Evolutionary conservation across 2,888 invertebrate species (phyloP), one percentile per base, ranked within the genome.

Genomic region (Drosophila pegasa): DNA sequence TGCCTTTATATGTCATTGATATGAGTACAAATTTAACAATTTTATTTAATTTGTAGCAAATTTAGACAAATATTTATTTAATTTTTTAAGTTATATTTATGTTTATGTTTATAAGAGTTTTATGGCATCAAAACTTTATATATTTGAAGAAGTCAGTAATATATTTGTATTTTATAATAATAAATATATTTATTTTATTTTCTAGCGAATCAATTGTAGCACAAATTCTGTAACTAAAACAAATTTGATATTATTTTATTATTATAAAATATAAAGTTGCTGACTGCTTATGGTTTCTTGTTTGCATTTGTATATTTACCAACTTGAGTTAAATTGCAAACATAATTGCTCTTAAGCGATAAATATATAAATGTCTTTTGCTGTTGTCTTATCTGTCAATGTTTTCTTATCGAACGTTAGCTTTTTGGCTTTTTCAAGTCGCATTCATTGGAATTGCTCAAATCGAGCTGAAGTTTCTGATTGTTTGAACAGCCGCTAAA

Each of bases 401-500:
- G 45, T 29, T 45, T 29, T 45, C 45, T 45, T 45, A 45, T 29
- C 45, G 45, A 45, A 18, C 45, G 43, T 45, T 27, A n/a, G 27
- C 43, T 45, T 25, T 25, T 47, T 18, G 29, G 27, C 18, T 18
- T 47, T 40, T 38, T 51, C 14, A 29, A 33, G 29, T 16, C 8
- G 29, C 9, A 20, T 16, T 33, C 14, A 29, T 1, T 9, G 16
- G 16, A 18, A 58, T 22, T 22, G 14, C 22, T 33, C 29, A 16
- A 29, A 14, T 47, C 2, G 8, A 31, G 10, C 29, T 45, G 43
- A 16, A 45, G 43, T 10, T 55, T 55, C 40, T 22, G 57, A 65
- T 47, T 50, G 47, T 18, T 35, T 57, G 45, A 29, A 47, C 66
- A 64, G 51, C 52, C 54, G 56, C 48, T 48, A 52, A 55, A 71